Percentiles rank a stretch among this genome's conserved stretches.
Conservation (phyloP, 2,888 invertebrate species). For the Napeogenes sylphis region DNA sequence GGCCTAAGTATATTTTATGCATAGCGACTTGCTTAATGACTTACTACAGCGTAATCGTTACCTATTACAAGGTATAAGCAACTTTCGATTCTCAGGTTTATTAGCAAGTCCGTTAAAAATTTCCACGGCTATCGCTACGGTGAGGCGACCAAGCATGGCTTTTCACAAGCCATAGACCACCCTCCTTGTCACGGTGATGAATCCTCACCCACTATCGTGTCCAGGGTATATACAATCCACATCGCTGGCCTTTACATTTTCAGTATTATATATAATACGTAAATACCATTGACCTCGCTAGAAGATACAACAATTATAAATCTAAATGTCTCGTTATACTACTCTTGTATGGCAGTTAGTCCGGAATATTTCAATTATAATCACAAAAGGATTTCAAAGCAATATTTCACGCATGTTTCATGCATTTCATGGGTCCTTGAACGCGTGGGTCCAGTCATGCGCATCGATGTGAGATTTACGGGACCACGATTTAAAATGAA, state of each 20-base stretch:
- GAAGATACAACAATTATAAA: too few relatives aligned
- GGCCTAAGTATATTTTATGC: too few relatives aligned
- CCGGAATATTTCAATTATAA: slow-evolving; percentile 17
- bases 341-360: not conserved
- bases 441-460: slow-evolving; percentile 45
- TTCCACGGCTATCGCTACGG: slow-evolving; percentile 48
- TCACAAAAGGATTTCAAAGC: slow-evolving; percentile 30
- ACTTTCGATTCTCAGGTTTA: too few relatives aligned
- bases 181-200: slow-evolving; percentile 72
- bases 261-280: too few relatives aligned
- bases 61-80: slow-evolving; percentile 1
- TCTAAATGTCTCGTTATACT: too few relatives aligned
- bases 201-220: slow-evolving; percentile 38
- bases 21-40: too few relatives aligned
- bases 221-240: slow-evolving; percentile 31
- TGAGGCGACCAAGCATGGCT: slow-evolving; percentile 63
- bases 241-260: not conserved
- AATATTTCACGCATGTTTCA: slow-evolving; percentile 39
- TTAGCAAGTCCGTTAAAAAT: slow-evolving; percentile 40
- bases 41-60: too few relatives aligned
- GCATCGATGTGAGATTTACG: slow-evolving; percentile 60
- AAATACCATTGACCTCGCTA: too few relatives aligned
- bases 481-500: slow-evolving; percentile 50
- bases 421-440: slow-evolving; percentile 68
- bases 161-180: slow-evolving; percentile 69